phyloP scores from a whole-genome alignment of 2,888 invertebrate species.

The Macroteleia sp. region DNA sequence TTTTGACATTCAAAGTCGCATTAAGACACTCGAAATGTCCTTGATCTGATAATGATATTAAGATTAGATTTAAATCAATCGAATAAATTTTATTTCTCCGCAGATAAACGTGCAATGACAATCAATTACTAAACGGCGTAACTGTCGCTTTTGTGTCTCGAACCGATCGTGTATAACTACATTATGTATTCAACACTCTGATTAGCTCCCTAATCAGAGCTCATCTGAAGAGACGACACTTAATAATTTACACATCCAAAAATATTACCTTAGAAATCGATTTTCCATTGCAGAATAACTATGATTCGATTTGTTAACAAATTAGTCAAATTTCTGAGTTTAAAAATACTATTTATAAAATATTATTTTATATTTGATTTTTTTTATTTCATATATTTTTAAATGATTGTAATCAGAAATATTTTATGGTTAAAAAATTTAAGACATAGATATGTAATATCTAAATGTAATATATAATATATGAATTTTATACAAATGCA shows the following conservation, averaged over 20 bases:
- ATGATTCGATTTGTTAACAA: too few relatives aligned
- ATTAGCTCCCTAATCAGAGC: slow-evolving; percentile 5
- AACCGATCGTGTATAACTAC: background rate
- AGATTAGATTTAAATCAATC: background rate
- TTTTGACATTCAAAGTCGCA: too few relatives aligned
- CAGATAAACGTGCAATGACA: slow-evolving; percentile 10
- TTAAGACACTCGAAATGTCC: background rate
- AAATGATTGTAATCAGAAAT: too few relatives aligned
- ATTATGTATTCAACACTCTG: slow-evolving; percentile 15
- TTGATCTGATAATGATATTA: background rate
- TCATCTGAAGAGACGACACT: background rate
- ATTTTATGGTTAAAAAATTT: too few relatives aligned
- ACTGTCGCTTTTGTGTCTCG: slow-evolving; percentile 20
- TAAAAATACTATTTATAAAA: too few relatives aligned
- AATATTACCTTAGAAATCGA: background rate
- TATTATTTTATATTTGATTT: too few relatives aligned
- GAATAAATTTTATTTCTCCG: too few relatives aligned
- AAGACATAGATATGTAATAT: too few relatives aligned
- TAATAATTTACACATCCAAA: background rate
- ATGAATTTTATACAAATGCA: too few relatives aligned
- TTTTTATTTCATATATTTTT: too few relatives aligned
- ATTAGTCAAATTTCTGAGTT: too few relatives aligned
- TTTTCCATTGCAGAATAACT: background rate
- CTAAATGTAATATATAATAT: too few relatives aligned
- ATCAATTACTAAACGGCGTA: slow-evolving; percentile 11